Evolutionary conservation across 2,113 vertebrate genomes (phyloP).

Genomic region (Conger conger): DNA sequence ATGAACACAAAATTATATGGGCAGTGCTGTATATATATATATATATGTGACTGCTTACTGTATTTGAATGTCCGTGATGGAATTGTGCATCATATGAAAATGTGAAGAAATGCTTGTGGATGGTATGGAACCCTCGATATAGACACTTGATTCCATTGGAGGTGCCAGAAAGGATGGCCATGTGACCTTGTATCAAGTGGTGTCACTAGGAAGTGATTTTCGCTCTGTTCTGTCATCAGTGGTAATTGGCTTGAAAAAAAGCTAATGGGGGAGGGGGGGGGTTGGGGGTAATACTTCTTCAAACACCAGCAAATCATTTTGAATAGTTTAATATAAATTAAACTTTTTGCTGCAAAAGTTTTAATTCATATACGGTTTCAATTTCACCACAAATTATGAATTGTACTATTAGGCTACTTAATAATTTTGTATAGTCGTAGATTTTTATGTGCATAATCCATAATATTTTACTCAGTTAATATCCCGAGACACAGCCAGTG

Average conservation of each 20-base stretch:
- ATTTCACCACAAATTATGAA: too few species aligned
- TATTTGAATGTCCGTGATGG: conserved; percentile 32
- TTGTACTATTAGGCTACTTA: too few species aligned
- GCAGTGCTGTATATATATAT: too few species aligned
- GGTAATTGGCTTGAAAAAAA: neutral
- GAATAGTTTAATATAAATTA: neutral
- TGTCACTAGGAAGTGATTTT: neutral
- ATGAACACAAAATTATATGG: conserved; percentile 32
- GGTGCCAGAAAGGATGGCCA: neutral
- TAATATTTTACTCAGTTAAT: too few species aligned
- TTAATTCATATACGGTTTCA: too few species aligned
- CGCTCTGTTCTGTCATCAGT: neutral
- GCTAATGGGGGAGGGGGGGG: neutral
- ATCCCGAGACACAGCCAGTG: too few species aligned
- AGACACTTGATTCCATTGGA: neutral
- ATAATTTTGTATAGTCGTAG: too few species aligned
- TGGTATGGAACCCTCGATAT: neutral
- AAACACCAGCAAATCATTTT: neutral
- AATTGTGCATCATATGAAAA: neutral
- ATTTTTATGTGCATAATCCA: too few species aligned
- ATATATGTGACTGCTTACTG: too few species aligned
- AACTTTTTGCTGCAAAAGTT: neutral
- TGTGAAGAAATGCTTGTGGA: neutral
- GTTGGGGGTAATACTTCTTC: neutral
- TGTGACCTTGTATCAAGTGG: neutral